Base-by-base conservation (phyloP, 2,888 invertebrate species). In the Silvanus unidentatus region DNA sequence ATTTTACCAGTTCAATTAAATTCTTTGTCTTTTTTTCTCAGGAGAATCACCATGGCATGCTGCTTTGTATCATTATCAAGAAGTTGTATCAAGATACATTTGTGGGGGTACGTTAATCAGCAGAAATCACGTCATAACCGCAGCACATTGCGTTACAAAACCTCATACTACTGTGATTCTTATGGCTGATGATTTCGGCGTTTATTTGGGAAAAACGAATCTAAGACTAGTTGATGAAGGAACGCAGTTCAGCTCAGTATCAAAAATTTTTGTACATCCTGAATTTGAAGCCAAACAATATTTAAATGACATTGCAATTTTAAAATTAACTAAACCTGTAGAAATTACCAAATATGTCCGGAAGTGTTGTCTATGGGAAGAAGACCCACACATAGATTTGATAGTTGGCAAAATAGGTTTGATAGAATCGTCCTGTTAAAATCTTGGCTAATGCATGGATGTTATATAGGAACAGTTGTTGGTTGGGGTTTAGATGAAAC, bases 11-110 rank as follows among this genome's bases (percentile, higher is more conserved):
- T n/a, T 22, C 8, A 22, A 22, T 5, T 22, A 22, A 3, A 22
- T 22, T 22, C 8, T 22, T 22, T 22, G 3, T 5, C 8, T 22
- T 5, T 77, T 78, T 0, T 60, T 74, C 43, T 73, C 75, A 55
- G 81, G 81, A 0, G 78, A 82, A 57, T 82, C 79, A 79, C 83
- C 83, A 0, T 84, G 84, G 84, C 82, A 83, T 64, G 78, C 77
- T 11, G 82, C 82, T 0, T 63, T 82, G 0, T 82, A 81, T 62
- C 76, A 60, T 16, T 56, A 58, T 9, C 65, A 66, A 43, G 71
- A 68, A 6, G 57, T 64, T 12, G 63, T 70, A 46, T 48, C 72
- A 37, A 76, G 74, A 45, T 82, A 82, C 68, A 79, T 77, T 40
- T 84, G 84, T 57, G 84, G 84, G 0, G 82, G 79, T 0, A 80